These are phyloP conservation scores for Oscheius sp. DNA, from an alignment of 2,888 invertebrate genomes.

Conservation along the genomic window DNA sequence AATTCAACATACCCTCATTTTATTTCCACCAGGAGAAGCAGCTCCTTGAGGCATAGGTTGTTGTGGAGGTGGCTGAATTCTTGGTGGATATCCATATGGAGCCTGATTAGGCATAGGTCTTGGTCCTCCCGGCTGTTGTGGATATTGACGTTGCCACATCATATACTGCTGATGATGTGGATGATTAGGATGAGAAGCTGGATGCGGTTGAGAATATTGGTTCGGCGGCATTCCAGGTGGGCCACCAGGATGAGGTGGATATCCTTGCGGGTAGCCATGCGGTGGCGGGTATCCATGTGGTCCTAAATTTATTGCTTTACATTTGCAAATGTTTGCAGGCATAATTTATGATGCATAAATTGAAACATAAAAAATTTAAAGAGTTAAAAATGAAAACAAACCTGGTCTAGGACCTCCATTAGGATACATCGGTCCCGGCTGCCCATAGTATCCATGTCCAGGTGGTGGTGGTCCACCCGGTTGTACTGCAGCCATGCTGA, in stretches of 20 bases:
- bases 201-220: conserved; percentile 37
- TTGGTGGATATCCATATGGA: conserved; percentile 37
- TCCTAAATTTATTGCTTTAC: not conserved
- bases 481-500: conserved; percentile 40
- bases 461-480: conserved; percentile 34
- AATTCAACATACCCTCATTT: conserved; percentile 39
- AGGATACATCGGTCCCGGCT: conserved; percentile 48
- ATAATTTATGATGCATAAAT: not conserved
- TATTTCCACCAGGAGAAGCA: conserved; percentile 46
- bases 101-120: conserved; percentile 36
- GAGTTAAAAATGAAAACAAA: conserved; percentile 1
- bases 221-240: conserved; percentile 36
- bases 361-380: not conserved
- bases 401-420: conserved; percentile 37
- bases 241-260: conserved; percentile 40
- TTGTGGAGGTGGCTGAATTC: conserved; percentile 33
- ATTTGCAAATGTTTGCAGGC: not conserved
- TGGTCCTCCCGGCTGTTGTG: conserved; percentile 18
- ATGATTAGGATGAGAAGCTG: conserved; percentile 43
- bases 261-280: conserved; percentile 36
- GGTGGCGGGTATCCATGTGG: conserved; percentile 25
- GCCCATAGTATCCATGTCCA: conserved; percentile 42
- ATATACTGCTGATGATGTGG: conserved; percentile 58
- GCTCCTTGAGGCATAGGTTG: conserved; percentile 38
- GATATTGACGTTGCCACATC: conserved; percentile 40